Percentiles rank a stretch among this genome's conserved stretches.
phyloP scores from a whole-genome alignment of 2,797 vertebrate genomes.

The Gastrophryne carolinensis region DNA sequence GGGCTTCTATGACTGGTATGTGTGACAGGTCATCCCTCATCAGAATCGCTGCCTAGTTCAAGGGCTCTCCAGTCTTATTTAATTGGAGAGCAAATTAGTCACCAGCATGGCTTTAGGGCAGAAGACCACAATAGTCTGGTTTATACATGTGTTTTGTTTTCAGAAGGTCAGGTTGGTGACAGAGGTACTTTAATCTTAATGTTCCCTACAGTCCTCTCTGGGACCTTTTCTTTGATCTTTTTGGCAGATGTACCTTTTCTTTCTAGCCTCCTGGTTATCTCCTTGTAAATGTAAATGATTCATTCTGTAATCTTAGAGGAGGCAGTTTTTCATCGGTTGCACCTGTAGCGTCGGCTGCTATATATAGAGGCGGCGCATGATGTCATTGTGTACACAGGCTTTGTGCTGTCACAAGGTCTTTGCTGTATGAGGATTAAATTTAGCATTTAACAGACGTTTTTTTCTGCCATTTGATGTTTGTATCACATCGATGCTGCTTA shows the following conservation, averaged over 20 bases:
- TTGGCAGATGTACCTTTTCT: constrained; percentile 23
- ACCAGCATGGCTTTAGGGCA: too few species aligned
- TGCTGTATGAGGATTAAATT: constrained; percentile 23
- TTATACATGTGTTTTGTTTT: too few species aligned
- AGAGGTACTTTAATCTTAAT: too few species aligned
- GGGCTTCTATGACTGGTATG: too few species aligned
- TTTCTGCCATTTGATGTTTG: constrained; percentile 14
- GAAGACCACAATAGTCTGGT: too few species aligned
- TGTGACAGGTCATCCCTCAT: too few species aligned
- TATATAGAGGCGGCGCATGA: constrained; percentile 8
- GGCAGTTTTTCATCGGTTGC: neutral
- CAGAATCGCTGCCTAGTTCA: too few species aligned
- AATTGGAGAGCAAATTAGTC: too few species aligned
- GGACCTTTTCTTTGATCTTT: neutral
- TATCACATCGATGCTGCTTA: constrained; percentile 24
- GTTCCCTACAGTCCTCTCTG: too few species aligned
- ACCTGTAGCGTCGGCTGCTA: constrained; percentile 19
- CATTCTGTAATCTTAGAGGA: constrained; percentile 13
- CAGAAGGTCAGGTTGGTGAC: too few species aligned
- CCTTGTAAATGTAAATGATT: constrained; percentile 34
- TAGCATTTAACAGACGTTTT: neutral
- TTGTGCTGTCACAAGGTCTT: constrained; percentile 9
- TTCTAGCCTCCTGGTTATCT: neutral
- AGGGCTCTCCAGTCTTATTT: too few species aligned
- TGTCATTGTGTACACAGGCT: constrained; percentile 35